Base-by-base conservation (phyloP, 2,113 vertebrate genomes). In the Trinectes maculatus region DNA sequence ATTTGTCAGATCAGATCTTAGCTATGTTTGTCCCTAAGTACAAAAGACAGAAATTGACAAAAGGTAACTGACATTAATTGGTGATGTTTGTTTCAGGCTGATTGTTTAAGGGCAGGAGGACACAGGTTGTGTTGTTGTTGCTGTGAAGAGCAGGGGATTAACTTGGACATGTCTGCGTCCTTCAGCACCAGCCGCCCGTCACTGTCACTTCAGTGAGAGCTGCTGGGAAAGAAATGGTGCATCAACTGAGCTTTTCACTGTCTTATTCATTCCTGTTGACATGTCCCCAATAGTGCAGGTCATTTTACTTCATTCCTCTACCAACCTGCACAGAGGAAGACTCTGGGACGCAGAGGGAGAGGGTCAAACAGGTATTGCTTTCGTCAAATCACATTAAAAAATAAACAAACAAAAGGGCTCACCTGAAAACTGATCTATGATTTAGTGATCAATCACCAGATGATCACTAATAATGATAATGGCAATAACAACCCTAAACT, bases 21-120 rank as follows among this genome's bases (percentile, higher is more conserved):
- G 15, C 21, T 16, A 2, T 8, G 4, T 15, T 3, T 47, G 21
- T 47, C 44, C 22, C 16, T 46, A 13, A 24, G 22, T 15, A 15
- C 24, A 25, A 6, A 12, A 26, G 0, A 16, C 24, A 21, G 8
- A 22, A 43, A 43, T 21, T 3, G 15, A 49, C 26, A 10, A 18
- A n/a, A 19, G 3, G 40, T 72, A 33, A 55, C 22, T 71, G 13
- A 39, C 39, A 47, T 53, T 21, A 25, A 61, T 48, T 44, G 31
- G 18, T 47, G 18, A 53, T 25, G 64, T 24, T 43, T 19, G 21
- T 44, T 44, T 33, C 34, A 42, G 19, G 43, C 29, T 60, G 21
- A 52, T 16, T 44, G 56, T 16, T 43, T 5, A 37, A 28, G 39
- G 21, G 33, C 47, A 33, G 34, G 6, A 24, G 29, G 24, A 26